phyloP scores from a whole-genome alignment of 1,140 invertebrate genomes.

The Wasmannia auropunctata region DNA sequence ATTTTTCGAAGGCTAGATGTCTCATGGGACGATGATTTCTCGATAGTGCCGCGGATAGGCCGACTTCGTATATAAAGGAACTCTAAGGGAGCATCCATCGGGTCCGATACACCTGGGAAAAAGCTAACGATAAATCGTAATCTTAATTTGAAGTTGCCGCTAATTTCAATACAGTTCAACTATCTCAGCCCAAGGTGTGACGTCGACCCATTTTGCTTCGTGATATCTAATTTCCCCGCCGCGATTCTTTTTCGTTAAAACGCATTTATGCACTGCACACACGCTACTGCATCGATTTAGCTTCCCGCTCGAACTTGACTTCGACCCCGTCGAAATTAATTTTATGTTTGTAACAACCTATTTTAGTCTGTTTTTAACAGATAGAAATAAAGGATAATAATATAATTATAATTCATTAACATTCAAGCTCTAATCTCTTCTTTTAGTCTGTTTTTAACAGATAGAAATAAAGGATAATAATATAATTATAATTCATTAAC shows the following conservation, averaged over 20 bases:
- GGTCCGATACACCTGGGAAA: constrained; percentile 79
- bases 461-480: too few relatives aligned
- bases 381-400: too few relatives aligned
- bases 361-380: not conserved
- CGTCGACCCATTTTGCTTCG: constrained; percentile 73
- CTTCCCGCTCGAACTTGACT: not conserved
- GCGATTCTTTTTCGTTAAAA: not conserved
- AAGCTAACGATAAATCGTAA: constrained; percentile 69
- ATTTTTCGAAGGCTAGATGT: constrained; percentile 59
- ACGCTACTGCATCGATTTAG: not conserved
- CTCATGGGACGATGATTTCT: constrained; percentile 56
- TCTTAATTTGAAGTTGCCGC: constrained; percentile 66
- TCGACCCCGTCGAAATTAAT: too few relatives aligned
- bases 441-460: not conserved
- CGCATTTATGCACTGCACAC: too few relatives aligned
- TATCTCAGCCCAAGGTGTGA: constrained; percentile 76
- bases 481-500: not conserved
- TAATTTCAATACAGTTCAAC: constrained; percentile 66
- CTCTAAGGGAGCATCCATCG: not conserved
- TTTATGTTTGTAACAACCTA: not conserved
- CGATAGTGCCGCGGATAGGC: not conserved
- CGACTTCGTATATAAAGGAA: constrained; percentile 70
- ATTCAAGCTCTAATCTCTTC: not conserved
- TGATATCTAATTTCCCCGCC: not conserved
- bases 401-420: not conserved